A percentile compares a stretch with the other conserved stretches of the same genome.
Evolutionary conservation across 35 echinoderm and acorn worm species (phyloP).

Genomic region (Eucidaris tribuloides): DNA sequence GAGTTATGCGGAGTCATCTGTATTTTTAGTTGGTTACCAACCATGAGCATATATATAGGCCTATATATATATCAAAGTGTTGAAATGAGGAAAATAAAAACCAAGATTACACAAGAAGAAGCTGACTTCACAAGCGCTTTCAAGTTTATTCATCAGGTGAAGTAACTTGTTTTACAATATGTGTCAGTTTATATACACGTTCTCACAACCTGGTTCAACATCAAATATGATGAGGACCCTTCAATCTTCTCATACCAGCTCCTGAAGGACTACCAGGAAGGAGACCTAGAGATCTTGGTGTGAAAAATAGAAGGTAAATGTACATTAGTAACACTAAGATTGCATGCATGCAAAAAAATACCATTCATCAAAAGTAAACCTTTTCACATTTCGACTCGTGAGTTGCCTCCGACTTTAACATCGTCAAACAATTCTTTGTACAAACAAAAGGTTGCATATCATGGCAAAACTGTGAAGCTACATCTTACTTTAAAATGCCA

Average conservation of each 20-base stretch:
- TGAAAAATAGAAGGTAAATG: conserved; percentile 3
- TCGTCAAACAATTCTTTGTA: neutral
- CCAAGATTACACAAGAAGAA: too few relatives aligned
- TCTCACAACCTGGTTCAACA: conserved; percentile 2
- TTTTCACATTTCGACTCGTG: neutral
- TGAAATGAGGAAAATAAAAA: too few relatives aligned
- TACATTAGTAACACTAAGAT: neutral
- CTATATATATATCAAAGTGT: too few relatives aligned
- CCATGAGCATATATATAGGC: too few relatives aligned
- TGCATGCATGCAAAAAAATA: neutral
- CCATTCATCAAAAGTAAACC: neutral
- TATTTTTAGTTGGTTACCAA: too few relatives aligned
- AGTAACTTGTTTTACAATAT: too few relatives aligned
- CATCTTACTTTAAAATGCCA: conserved; percentile 14
- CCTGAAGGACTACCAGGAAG: conserved; percentile 22
- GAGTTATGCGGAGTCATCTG: too few relatives aligned
- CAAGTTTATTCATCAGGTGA: too few relatives aligned
- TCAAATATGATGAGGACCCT: conserved; percentile 4
- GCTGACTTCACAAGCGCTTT: too few relatives aligned
- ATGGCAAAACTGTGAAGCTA: neutral
- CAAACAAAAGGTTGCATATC: neutral
- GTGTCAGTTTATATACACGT: too few relatives aligned
- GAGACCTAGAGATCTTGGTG: conserved; percentile 16
- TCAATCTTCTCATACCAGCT: conserved; percentile 21
- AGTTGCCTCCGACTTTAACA: too few relatives aligned